Conservation (phyloP, 2,888 invertebrate species). For the Erpobdella octoculata region DNA sequence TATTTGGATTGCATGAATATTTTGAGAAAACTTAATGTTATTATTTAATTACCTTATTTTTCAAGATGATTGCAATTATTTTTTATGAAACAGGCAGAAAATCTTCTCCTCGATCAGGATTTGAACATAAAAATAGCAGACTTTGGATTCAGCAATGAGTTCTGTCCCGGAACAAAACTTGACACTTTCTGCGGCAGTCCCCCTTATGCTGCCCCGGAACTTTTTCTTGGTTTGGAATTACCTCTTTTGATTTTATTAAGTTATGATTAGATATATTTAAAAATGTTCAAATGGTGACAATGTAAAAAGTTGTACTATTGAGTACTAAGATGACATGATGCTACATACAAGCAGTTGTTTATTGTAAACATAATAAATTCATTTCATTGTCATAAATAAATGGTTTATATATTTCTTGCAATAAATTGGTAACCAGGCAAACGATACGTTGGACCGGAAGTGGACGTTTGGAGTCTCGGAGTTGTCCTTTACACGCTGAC, state of each 20-base stretch:
- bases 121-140: conserved; percentile 99
- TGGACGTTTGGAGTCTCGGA: conserved; percentile 55
- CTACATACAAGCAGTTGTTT: neutral
- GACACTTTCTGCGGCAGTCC: conserved; percentile 99
- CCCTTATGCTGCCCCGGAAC: conserved; percentile 96
- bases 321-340: neutral
- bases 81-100: conserved; percentile 75
- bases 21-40: neutral
- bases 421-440: conserved; percentile 28
- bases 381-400: neutral
- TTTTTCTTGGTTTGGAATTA: conserved; percentile 70
- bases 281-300: neutral
- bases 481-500: conserved; percentile 98
- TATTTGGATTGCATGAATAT: neutral
- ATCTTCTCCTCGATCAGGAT: conserved; percentile 94
- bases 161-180: conserved; percentile 93
- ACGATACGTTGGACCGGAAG: conserved; percentile 35
- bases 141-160: conserved; percentile 98
- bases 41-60: neutral
- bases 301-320: neutral
- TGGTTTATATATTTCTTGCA: neutral
- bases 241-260: neutral
- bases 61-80: neutral
- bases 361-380: neutral
- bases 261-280: neutral